These are phyloP conservation scores for Eptatretus atami DNA, from an alignment of 2,797 vertebrate species.

Conservation along the genomic window DNA sequence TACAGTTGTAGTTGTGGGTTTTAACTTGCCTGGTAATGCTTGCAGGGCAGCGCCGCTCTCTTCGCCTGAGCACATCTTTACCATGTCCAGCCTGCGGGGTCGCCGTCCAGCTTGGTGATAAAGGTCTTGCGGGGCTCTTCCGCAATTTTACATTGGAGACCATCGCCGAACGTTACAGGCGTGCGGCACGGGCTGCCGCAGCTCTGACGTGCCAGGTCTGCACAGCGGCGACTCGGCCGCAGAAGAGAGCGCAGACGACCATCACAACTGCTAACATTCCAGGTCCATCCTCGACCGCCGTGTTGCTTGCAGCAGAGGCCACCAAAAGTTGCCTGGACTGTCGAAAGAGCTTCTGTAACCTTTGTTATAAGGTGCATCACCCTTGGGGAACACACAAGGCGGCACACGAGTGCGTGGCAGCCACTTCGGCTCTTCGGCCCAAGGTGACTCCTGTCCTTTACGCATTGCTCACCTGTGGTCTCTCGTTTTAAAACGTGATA, in stretches of 20 bases:
- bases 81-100: conserved; percentile 52
- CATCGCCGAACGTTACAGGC: conserved; percentile 61
- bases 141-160: conserved; percentile 81
- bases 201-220: conserved; percentile 80
- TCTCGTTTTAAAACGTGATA: no score
- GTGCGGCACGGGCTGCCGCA: conserved; percentile 29
- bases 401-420: conserved; percentile 63
- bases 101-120: conserved; percentile 61
- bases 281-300: no score
- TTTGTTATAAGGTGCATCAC: conserved; percentile 90
- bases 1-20: no score
- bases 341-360: conserved; percentile 72
- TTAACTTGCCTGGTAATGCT: no score
- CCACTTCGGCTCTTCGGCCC: conserved; percentile 63
- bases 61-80: conserved; percentile 35
- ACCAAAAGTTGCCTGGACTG: conserved; percentile 85
- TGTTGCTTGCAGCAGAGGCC: conserved; percentile 44
- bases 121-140: conserved; percentile 48
- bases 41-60: conserved; percentile 7
- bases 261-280: no score
- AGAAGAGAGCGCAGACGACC: no score
- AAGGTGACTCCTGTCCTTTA: conserved; percentile 25
- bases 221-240: conserved; percentile 14
- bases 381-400: conserved; percentile 86
- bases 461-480: background rate